A percentile compares a stretch with the other conserved stretches of the same genome.
phyloP scores from a whole-genome alignment of 2,797 vertebrate genomes.

The Cossypha caffra region DNA sequence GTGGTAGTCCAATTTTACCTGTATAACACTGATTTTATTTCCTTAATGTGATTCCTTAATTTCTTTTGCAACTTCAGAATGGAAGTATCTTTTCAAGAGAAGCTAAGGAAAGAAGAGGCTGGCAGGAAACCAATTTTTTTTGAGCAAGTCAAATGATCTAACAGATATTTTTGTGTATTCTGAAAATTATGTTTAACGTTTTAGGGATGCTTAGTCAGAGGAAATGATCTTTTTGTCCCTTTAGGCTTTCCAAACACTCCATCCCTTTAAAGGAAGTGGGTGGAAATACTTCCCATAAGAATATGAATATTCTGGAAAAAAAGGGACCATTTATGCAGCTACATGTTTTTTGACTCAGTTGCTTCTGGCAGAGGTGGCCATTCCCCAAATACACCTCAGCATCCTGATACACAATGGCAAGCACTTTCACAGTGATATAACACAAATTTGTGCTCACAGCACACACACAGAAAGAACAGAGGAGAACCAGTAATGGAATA shows the following conservation, averaged over 20 bases:
- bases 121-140: not conserved
- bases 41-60: not conserved
- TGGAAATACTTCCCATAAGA: not conserved
- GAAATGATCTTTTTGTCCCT: not conserved
- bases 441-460: not conserved
- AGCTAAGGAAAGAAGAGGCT: not conserved
- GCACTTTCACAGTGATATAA: not conserved
- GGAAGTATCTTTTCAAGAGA: not conserved
- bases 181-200: not conserved
- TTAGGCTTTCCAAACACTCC: not conserved
- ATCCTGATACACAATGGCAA: not conserved
- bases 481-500: not conserved
- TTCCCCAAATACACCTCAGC: not conserved
- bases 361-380: not conserved
- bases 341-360: not conserved
- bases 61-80: not conserved
- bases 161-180: not conserved
- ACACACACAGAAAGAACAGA: not conserved
- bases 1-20: not conserved
- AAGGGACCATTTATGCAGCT: not conserved
- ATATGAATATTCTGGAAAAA: not conserved
- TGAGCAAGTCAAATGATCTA: not conserved
- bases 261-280: slow-evolving; percentile 6
- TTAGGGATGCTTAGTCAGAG: slow-evolving; percentile 4
- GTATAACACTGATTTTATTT: not conserved